Evolutionary conservation across 2,888 invertebrate genomes (phyloP).

Genomic region (Eudemis profundana): DNA sequence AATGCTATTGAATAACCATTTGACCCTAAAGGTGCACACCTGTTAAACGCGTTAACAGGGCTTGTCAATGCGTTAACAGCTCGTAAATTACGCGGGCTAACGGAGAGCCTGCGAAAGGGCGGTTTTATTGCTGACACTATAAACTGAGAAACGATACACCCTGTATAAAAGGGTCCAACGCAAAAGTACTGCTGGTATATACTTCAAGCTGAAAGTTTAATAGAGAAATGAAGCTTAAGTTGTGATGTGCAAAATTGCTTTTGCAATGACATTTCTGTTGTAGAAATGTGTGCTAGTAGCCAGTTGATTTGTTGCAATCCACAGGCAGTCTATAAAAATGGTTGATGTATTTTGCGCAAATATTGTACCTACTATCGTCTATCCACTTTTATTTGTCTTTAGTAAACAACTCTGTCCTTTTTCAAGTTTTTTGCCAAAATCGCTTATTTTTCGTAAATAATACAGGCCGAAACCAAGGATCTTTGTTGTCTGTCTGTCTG

Average conservation of each 20-base stretch:
- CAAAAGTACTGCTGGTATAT: conserved; percentile 13
- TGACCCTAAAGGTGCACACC: conserved; percentile 53
- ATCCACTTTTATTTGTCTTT: no score
- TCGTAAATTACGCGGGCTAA: conserved; percentile 66
- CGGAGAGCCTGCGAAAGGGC: conserved; percentile 52
- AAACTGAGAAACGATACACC: conserved; percentile 42
- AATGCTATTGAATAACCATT: conserved; percentile 43
- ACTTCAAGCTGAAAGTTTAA: background rate
- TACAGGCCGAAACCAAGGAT: no score
- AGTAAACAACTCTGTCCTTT: no score
- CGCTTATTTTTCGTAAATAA: no score
- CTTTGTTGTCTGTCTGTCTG: no score
- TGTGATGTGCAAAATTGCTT: background rate
- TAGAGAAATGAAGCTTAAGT: conserved; percentile 9
- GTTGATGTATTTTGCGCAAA: conserved; percentile 11
- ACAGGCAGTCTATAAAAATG: conserved; percentile 39
- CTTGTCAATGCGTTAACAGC: conserved; percentile 64
- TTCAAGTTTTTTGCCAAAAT: no score
- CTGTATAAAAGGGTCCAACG: conserved; percentile 31
- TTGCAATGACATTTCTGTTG: background rate
- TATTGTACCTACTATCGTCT: background rate
- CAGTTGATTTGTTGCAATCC: conserved; percentile 24
- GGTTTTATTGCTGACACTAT: conserved; percentile 43
- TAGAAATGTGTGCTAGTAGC: conserved; percentile 15
- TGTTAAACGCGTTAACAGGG: conserved; percentile 59